These are phyloP conservation scores for Atherinomorus stipes DNA, from an alignment of 2,113 vertebrate genomes.

Conservation along the genomic window DNA sequence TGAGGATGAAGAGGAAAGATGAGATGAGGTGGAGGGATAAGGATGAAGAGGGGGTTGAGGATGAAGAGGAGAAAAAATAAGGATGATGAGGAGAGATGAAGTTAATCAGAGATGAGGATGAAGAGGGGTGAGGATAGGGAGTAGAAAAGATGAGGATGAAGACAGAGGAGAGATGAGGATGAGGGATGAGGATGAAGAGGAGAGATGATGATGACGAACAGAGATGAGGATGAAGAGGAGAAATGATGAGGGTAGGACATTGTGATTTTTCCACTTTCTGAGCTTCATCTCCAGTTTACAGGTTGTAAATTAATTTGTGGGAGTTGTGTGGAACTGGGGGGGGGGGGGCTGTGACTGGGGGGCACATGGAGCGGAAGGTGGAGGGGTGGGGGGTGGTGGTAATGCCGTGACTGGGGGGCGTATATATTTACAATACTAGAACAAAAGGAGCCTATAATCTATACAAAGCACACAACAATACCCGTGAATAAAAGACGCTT, in stretches of 20 bases:
- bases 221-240: conserved; percentile 28
- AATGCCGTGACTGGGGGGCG: conserved; percentile 89
- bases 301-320: conserved; percentile 84
- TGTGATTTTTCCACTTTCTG: conserved; percentile 12
- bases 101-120: too few species aligned
- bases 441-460: conserved; percentile 92
- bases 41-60: too few species aligned
- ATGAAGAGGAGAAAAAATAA: too few species aligned
- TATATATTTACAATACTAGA: conserved; percentile 91
- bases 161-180: background rate
- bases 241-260: background rate
- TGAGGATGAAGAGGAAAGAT: too few species aligned
- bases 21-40: too few species aligned
- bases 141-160: background rate
- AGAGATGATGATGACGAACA: conserved; percentile 45
- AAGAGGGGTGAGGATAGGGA: conserved; percentile 19
- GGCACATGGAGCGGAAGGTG: conserved; percentile 72
- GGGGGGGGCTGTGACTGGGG: conserved; percentile 87
- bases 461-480: conserved; percentile 93
- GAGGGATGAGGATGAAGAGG: conserved; percentile 7
- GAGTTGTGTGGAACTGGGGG: conserved; percentile 66
- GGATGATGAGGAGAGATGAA: too few species aligned
- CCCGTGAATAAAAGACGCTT: conserved; percentile 91
- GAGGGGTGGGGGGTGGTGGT: conserved; percentile 72
- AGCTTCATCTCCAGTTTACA: conserved; percentile 50